Evolutionary conservation across 2,113 vertebrate species (phyloP).

Genomic region (Dicrurus megarhynchus): DNA sequence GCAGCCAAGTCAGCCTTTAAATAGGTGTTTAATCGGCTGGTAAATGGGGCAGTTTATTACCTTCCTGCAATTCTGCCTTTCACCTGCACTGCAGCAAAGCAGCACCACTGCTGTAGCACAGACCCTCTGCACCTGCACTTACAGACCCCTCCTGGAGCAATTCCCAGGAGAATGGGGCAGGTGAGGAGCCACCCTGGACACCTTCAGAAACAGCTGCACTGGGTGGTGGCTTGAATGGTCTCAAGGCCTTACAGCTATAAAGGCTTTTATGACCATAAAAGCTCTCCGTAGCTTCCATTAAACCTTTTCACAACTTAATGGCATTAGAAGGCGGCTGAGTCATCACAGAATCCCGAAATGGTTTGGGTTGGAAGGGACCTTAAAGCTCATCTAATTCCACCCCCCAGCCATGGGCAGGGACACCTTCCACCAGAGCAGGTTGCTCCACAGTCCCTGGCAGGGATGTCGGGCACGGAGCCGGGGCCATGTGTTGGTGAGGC

Average conservation of each 20-base stretch:
- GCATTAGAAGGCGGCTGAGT: not conserved
- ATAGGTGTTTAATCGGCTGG: not conserved
- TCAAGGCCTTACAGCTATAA: not conserved
- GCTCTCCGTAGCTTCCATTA: not conserved
- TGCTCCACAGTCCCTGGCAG: not conserved
- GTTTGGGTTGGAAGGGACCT: not conserved
- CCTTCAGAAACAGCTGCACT: not conserved
- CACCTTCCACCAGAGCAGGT: not conserved
- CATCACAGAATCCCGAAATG: not conserved
- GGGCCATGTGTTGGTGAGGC: rapidly evolving
- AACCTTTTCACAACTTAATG: not conserved
- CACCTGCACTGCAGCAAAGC: not conserved
- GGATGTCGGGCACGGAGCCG: rapidly evolving
- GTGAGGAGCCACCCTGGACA: rapidly evolving
- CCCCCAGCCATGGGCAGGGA: not conserved
- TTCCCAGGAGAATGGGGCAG: not conserved
- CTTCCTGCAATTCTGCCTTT: not conserved
- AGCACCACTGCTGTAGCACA: rapidly evolving
- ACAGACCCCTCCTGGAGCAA: rapidly evolving
- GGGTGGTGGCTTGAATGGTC: not conserved
- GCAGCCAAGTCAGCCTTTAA: not conserved
- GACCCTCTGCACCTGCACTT: rapidly evolving
- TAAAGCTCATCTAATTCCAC: not conserved
- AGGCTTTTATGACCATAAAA: not conserved
- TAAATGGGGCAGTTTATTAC: not conserved